Base-by-base conservation (phyloP, 2,888 invertebrate genomes). In the Tiphia femorata region DNA sequence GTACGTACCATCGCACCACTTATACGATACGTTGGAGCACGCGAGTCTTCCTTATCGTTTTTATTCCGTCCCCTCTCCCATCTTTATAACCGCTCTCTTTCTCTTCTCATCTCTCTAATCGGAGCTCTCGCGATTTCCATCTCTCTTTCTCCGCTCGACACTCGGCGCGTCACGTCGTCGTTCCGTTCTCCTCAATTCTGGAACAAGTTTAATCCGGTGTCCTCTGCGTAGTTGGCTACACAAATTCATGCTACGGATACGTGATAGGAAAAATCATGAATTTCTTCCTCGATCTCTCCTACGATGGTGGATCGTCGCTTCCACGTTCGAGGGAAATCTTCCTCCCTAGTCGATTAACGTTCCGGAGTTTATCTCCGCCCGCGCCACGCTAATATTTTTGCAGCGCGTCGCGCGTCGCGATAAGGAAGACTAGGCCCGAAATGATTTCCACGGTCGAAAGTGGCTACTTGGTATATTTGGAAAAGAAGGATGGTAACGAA, bases 31-130 rank as follows among this genome's bases (percentile, higher is more conserved):
- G 47, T 53, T 41, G 14, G 25, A 55, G 54, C 48, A 62, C 50
- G 64, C 59, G 61, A 55, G 59, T 49, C 44, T 53, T 59, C n/a
- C 37, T 68, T 73, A 64, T 70, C 64, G 35, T 64, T 58, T 57
- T 58, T 48, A 46, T 58, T 56, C 51, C 48, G 35, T 43, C 25
- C 21, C 27, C 38, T 37, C 30, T 49, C 42, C 19, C 49, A 46
- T 16, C 7, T 29, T 19, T 25, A 23, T 17, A 27, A 14, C 38
- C 47, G n/a, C 37, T 44, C 10, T 10, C 19, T 16, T 19, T 5
- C n/a, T 37, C 14, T 14, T 6, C 16, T 10, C 5, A 16, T 12
- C 14, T 10, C 2, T 12, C 19, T 3, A 17, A 4, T 2, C n/a
- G n/a, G 12, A 3, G 7, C 20, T 21, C 17, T 25, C 23, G 20